A percentile compares a stretch with the other conserved stretches of the same genome.
phyloP scores from a whole-genome alignment of 2,888 invertebrate genomes.

The Polymixis flavicincta region DNA sequence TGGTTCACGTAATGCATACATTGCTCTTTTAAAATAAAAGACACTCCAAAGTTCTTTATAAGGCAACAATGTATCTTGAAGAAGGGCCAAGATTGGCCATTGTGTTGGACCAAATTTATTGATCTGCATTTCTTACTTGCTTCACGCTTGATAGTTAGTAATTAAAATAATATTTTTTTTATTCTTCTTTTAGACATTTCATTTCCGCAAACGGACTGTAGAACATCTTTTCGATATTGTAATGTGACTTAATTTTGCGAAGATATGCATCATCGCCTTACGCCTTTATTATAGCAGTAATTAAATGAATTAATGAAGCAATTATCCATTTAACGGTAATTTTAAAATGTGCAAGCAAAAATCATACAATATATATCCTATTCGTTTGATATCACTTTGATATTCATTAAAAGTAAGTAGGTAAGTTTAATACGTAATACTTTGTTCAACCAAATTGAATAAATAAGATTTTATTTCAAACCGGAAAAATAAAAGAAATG shows the following conservation, averaged over 20 bases:
- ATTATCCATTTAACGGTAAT: constrained; percentile 27
- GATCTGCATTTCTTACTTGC: constrained; percentile 7
- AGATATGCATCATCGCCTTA: constrained; percentile 33
- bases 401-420: background rate
- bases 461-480: too few relatives aligned
- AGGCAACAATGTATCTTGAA: constrained; percentile 16
- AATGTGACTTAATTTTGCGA: constrained; percentile 29
- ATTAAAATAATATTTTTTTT: constrained; percentile 22
- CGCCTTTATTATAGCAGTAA: constrained; percentile 25
- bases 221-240: constrained; percentile 11
- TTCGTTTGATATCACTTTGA: background rate
- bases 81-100: background rate
- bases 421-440: too few relatives aligned
- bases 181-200: background rate
- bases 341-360: background rate
- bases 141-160: background rate
- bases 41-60: background rate
- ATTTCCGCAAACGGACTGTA: background rate
- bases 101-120: background rate
- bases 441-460: too few relatives aligned
- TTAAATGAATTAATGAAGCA: constrained; percentile 43
- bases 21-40: constrained; percentile 18
- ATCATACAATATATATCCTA: background rate
- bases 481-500: too few relatives aligned
- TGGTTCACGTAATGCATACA: constrained; percentile 37